A percentile compares a stretch with the other conserved stretches of the same genome.
These are phyloP conservation scores for Helogale parvula DNA, from an alignment of 2,113 vertebrate species.

Conservation along the genomic window DNA sequence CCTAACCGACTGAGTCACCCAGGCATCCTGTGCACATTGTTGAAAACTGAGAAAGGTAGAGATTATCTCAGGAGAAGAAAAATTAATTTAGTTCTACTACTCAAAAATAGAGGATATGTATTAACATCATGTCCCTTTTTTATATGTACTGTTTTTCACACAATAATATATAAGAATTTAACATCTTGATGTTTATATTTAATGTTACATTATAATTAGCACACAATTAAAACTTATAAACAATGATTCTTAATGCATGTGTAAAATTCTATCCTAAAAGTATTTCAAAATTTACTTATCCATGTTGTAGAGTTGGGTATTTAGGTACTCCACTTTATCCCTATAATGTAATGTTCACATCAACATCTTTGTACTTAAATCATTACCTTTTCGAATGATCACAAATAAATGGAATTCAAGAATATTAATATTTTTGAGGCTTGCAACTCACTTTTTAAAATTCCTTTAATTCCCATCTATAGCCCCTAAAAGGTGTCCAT, in stretches of 20 bases:
- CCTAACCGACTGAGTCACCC: too few relatives aligned
- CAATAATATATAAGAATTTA: neutral
- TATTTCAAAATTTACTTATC: neutral
- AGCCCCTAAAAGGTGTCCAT: neutral
- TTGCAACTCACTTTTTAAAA: neutral
- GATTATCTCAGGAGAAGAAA: neutral
- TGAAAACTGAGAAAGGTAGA: neutral
- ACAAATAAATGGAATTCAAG: neutral
- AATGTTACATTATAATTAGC: neutral
- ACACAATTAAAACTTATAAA: neutral
- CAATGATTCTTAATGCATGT: neutral
- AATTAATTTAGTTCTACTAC: neutral
- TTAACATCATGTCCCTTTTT: neutral
- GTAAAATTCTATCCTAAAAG: neutral
- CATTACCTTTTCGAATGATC: neutral
- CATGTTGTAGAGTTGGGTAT: neutral
- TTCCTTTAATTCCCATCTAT: neutral
- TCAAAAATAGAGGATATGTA: neutral
- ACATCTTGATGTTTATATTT: neutral
- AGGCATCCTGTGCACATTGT: neutral
- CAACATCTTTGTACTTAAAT: neutral
- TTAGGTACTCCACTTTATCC: neutral
- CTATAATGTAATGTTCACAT: neutral
- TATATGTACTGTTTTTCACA: neutral
- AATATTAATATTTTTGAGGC: neutral